A percentile compares a stretch with the other conserved stretches of the same genome.
phyloP scores from a whole-genome alignment of 1,140 invertebrate genomes.

The Calliopsis andreniformis region DNA sequence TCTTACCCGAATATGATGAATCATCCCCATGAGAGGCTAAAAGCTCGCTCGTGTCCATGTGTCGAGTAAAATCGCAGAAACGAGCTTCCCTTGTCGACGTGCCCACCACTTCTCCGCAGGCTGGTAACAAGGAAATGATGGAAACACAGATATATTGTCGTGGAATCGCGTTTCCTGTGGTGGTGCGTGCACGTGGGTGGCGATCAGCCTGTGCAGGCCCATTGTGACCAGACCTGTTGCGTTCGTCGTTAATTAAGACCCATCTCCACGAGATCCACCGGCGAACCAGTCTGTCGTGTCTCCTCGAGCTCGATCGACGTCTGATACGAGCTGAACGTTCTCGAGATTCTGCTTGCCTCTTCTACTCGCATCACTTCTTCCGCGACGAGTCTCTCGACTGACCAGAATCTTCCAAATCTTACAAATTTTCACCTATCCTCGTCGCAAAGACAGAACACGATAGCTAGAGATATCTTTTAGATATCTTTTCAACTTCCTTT shows the following conservation, averaged over 20 bases:
- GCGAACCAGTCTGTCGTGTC: slow-evolving; percentile 7
- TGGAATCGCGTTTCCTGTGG: slow-evolving; percentile 43
- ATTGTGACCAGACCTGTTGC: slow-evolving; percentile 55
- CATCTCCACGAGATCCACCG: slow-evolving; percentile 20
- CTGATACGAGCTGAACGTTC: slow-evolving; percentile 9
- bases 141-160: slow-evolving; percentile 39
- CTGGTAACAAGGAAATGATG: slow-evolving; percentile 50
- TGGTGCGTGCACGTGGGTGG: slow-evolving; percentile 56
- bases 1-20: no score
- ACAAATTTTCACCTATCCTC: no score
- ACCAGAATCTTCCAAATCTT: no score
- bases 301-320: slow-evolving; percentile 9
- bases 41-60: no score
- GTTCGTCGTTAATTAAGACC: slow-evolving; percentile 63
- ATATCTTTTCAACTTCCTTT: no score
- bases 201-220: slow-evolving; percentile 43
- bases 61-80: no score
- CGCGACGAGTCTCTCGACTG: no score
- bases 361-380: neutral
- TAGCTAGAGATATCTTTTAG: no score
- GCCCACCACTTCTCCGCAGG: no score
- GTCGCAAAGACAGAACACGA: no score
- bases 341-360: neutral
- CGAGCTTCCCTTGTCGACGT: no score
- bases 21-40: no score